These are phyloP conservation scores for Rotaria sp. DNA, from an alignment of 2,888 invertebrate genomes.

Conservation along the genomic window DNA sequence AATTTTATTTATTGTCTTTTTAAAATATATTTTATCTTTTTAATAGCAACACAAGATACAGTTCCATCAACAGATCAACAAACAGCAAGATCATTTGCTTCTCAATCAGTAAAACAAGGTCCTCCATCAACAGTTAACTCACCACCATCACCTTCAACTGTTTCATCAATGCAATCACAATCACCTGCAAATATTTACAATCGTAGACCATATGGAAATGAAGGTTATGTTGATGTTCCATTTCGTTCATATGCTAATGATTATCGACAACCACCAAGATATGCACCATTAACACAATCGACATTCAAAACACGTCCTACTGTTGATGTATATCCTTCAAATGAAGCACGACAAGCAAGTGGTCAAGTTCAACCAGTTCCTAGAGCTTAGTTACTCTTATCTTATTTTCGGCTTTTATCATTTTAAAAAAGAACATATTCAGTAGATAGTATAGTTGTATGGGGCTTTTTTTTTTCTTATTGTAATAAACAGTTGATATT, in stretches of 20 bases:
- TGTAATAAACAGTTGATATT: background rate
- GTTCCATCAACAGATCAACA: background rate
- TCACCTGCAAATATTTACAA: background rate
- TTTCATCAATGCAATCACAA: background rate
- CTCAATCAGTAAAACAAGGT: background rate
- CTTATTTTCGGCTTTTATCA: background rate
- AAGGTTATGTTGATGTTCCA: background rate
- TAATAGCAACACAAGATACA: background rate
- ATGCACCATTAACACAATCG: background rate
- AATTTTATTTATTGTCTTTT: background rate
- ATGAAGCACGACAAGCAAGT: background rate
- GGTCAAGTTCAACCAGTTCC: no score
- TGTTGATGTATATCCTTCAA: background rate
- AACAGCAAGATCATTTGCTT: background rate
- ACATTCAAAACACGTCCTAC: background rate
- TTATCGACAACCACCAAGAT: background rate
- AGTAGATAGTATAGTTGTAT: background rate
- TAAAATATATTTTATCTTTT: background rate
- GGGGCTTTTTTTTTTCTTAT: background rate
- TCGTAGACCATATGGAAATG: background rate
- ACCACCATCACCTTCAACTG: background rate
- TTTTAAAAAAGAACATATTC: background rate
- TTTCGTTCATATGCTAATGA: background rate
- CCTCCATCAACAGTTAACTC: no score
- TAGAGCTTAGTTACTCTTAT: background rate